Conservation (phyloP, 2,797 vertebrate genomes). For the Vultur gryphus region DNA sequence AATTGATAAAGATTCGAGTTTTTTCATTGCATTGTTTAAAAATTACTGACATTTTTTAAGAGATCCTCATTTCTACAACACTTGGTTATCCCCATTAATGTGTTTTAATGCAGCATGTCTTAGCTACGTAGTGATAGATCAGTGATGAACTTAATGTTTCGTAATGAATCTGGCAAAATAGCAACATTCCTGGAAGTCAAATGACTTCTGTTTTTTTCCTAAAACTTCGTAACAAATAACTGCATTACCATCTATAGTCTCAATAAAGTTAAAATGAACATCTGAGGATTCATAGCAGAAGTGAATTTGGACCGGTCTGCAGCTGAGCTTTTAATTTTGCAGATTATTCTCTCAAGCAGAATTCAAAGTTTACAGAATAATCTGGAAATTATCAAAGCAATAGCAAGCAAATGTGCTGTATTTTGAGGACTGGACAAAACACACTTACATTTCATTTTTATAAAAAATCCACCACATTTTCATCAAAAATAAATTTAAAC, state of each 20-base stretch:
- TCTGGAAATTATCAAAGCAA: not conserved
- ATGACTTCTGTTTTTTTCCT: not conserved
- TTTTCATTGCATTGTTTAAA: not conserved
- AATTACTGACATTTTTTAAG: not conserved
- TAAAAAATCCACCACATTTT: rapidly evolving
- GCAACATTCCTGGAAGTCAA: not conserved
- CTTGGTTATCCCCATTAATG: not conserved
- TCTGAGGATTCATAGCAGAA: not conserved
- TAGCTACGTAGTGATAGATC: not conserved
- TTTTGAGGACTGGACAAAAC: not conserved
- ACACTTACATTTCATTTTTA: not conserved
- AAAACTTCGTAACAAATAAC: not conserved
- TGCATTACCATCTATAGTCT: not conserved
- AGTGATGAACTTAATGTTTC: not conserved
- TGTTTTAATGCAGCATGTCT: not conserved
- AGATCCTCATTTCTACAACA: not conserved
- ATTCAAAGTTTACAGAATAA: not conserved
- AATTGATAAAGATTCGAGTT: not conserved
- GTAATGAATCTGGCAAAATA: not conserved
- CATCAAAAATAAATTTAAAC: not conserved
- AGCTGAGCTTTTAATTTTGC: not conserved
- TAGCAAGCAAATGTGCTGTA: not conserved
- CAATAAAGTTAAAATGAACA: not conserved
- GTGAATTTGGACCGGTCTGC: not conserved
- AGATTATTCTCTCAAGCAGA: not conserved